Evolutionary conservation across 2,113 vertebrate species (phyloP).

Genomic region (Lynx canadensis): DNA sequence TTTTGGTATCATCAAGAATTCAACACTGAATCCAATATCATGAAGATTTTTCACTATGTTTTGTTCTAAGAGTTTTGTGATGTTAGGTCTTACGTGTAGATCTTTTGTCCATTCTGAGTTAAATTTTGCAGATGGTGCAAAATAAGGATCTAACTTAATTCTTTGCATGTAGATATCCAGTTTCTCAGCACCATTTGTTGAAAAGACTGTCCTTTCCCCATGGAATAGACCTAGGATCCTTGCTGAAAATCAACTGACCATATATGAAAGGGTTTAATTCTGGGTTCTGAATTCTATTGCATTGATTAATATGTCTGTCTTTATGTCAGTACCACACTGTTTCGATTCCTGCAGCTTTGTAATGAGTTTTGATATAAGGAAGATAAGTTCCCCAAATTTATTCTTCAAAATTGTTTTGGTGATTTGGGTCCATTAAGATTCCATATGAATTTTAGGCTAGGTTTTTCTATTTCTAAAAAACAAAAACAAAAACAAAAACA

Average conservation of each 20-base stretch:
- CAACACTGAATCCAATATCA: background rate
- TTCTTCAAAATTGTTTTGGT: background rate
- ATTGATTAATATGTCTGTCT: background rate
- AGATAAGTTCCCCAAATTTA: no score
- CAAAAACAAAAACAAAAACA: no score
- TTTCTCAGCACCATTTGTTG: background rate
- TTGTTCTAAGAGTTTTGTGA: background rate
- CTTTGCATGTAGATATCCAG: background rate
- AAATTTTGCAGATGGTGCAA: background rate
- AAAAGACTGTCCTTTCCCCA: background rate
- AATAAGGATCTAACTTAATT: background rate
- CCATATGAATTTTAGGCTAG: background rate
- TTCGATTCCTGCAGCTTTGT: background rate
- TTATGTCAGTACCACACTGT: background rate
- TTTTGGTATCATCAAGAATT: background rate
- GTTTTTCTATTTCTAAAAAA: background rate
- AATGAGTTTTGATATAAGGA: background rate
- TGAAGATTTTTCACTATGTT: background rate
- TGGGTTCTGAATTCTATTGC: background rate
- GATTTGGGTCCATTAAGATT: background rate
- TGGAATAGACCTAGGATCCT: background rate
- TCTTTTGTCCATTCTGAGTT: background rate
- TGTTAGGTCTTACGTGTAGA: background rate
- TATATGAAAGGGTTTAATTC: background rate
- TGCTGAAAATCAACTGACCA: background rate